Conservation (phyloP, 2,888 invertebrate genomes). For the Eupithecia pulchellata region DNA sequence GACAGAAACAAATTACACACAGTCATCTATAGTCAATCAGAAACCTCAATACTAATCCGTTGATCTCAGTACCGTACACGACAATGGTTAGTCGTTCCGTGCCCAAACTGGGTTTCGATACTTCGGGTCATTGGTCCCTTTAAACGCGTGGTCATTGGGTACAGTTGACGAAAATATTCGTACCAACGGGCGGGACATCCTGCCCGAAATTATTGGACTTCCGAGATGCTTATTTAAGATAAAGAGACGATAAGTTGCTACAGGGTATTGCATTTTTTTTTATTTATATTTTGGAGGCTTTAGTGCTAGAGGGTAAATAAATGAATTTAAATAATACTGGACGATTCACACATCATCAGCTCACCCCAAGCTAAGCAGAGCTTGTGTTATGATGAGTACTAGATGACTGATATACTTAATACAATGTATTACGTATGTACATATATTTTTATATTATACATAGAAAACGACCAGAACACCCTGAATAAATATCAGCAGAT, state of each 20-base stretch:
- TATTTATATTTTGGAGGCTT: too few relatives aligned
- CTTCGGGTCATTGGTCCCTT: constrained; percentile 71
- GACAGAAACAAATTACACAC: constrained; percentile 23
- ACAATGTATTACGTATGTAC: too few relatives aligned
- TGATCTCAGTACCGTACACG: constrained; percentile 26
- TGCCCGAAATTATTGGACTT: not conserved
- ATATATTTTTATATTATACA: too few relatives aligned
- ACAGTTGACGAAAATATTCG: constrained; percentile 12
- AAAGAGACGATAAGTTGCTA: not conserved
- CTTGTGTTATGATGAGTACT: too few relatives aligned
- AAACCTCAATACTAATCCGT: constrained; percentile 27
- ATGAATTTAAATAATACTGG: too few relatives aligned
- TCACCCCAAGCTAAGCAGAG: too few relatives aligned
- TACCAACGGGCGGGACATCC: not conserved
- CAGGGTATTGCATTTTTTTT: too few relatives aligned
- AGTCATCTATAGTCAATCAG: constrained; percentile 21
- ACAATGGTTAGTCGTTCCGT: constrained; percentile 45
- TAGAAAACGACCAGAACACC: too few relatives aligned
- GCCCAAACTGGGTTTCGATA: constrained; percentile 50
- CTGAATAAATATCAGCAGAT: too few relatives aligned
- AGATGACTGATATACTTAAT: too few relatives aligned
- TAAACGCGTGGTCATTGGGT: constrained; percentile 68
- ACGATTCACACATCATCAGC: too few relatives aligned
- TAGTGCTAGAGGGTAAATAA: too few relatives aligned
- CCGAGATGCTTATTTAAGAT: not conserved